phyloP scores from a whole-genome alignment of 2,888 invertebrate genomes.

The Epistrophe grossulariae region DNA sequence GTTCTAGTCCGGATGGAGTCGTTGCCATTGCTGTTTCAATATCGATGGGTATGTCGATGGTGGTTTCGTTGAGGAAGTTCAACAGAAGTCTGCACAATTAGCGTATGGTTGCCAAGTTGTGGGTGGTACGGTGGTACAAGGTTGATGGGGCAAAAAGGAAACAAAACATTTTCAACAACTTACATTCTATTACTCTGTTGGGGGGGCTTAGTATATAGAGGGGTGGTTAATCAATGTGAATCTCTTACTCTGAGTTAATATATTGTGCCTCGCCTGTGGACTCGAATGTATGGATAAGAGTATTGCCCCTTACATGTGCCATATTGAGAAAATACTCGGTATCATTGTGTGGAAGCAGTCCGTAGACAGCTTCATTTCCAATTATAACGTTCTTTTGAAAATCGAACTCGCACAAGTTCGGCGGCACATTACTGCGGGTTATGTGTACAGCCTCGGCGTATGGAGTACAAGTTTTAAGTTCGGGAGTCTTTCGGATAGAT shows the following conservation, averaged over 20 bases:
- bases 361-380: constrained; percentile 83
- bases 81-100: constrained; percentile 79
- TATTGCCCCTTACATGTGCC: constrained; percentile 83
- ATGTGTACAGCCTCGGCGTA: constrained; percentile 83
- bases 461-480: constrained; percentile 82
- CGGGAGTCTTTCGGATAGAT: constrained; percentile 83
- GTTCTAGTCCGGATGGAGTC: constrained; percentile 79
- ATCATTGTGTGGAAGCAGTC: constrained; percentile 81
- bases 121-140: background rate
- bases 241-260: constrained; percentile 82
- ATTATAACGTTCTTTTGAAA: constrained; percentile 83
- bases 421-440: constrained; percentile 83
- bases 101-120: constrained; percentile 12
- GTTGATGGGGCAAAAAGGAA: constrained; percentile 37
- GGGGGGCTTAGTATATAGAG: background rate
- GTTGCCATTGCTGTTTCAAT: constrained; percentile 83
- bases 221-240: constrained; percentile 45
- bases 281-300: constrained; percentile 83
- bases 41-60: constrained; percentile 83
- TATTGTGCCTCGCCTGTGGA: constrained; percentile 83
- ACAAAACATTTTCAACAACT: constrained; percentile 63
- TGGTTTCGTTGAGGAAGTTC: constrained; percentile 82
- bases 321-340: constrained; percentile 82
- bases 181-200: constrained; percentile 48
- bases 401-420: constrained; percentile 83